Percentiles rank a stretch among this genome's conserved stretches.
phyloP scores from a whole-genome alignment of 2,797 vertebrate species.

The Acridotheres tristis region DNA sequence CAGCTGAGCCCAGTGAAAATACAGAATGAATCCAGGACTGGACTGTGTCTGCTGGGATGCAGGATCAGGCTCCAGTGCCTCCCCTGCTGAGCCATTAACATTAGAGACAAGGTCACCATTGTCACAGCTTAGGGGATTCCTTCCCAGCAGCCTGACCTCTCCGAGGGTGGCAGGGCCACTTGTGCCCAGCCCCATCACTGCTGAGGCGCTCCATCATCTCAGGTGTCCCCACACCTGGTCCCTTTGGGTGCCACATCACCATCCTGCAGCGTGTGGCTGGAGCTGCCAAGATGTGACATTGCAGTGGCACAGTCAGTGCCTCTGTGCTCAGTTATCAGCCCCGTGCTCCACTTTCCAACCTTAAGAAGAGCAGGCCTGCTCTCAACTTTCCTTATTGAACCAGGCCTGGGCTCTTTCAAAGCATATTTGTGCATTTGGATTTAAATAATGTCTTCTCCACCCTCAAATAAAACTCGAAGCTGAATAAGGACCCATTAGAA shows the following conservation, averaged over 20 bases:
- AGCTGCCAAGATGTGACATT: neutral
- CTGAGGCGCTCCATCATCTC: neutral
- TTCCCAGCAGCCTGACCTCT: neutral
- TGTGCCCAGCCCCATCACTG: accelerated
- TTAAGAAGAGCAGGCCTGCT: neutral
- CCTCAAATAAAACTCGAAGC: neutral
- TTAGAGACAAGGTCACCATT: neutral
- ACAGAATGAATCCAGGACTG: neutral
- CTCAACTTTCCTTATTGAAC: neutral
- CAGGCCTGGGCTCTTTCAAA: neutral
- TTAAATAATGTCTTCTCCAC: neutral
- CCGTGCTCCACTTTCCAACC: neutral
- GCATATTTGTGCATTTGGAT: neutral
- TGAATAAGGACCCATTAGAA: neutral
- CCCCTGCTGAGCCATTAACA: neutral
- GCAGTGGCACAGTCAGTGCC: neutral
- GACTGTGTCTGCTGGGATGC: neutral
- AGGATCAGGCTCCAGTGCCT: neutral
- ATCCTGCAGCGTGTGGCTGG: accelerated
- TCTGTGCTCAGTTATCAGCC: accelerated
- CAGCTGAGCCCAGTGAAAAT: neutral
- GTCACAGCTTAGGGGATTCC: neutral
- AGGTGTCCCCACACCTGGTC: neutral
- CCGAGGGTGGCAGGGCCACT: accelerated
- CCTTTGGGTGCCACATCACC: neutral